These are phyloP conservation scores for Caenorhabditis imperialis DNA, from an alignment of 2,888 invertebrate species.

Conservation along the genomic window DNA sequence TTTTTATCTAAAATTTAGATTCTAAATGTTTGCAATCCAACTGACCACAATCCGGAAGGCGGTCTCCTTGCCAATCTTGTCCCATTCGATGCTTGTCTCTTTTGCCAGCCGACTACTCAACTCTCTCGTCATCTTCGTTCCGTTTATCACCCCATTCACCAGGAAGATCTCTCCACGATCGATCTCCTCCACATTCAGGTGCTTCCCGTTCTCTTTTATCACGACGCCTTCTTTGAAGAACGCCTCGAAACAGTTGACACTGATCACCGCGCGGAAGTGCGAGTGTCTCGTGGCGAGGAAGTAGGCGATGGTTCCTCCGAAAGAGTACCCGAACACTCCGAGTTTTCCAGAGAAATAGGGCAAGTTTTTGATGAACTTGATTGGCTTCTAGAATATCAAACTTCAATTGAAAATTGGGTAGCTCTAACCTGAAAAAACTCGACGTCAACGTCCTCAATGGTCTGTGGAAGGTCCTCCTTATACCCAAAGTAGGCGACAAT, in stretches of 20 bases:
- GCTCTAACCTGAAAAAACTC: constrained; percentile 36
- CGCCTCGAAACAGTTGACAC: constrained; percentile 16
- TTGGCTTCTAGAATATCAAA: constrained; percentile 12
- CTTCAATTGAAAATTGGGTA: too few species aligned
- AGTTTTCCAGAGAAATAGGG: constrained; percentile 21
- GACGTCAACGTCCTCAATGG: constrained; percentile 42
- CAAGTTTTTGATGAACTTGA: constrained; percentile 27
- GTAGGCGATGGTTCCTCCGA: constrained; percentile 12
- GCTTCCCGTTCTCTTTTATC: constrained; percentile 21
- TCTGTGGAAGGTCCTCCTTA: constrained; percentile 33
- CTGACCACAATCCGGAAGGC: constrained; percentile 23
- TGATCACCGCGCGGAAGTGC: constrained; percentile 12
- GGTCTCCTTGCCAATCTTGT: constrained; percentile 3
- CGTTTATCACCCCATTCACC: constrained; percentile 4
- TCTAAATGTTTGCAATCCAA: too few species aligned
- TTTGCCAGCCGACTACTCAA: constrained; percentile 12
- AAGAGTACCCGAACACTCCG: constrained; percentile 16
- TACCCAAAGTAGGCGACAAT: constrained; percentile 50
- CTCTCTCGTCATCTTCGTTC: constrained; percentile 3
- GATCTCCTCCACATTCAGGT: constrained; percentile 7
- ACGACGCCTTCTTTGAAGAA: constrained; percentile 14
- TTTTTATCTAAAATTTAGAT: too few species aligned
- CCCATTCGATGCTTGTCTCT: constrained; percentile 16
- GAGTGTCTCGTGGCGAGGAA: constrained; percentile 8
- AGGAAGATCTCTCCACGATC: constrained; percentile 14